Percentiles rank a stretch among this genome's conserved stretches.
Evolutionary conservation across 2,888 invertebrate species (phyloP).

Genomic region (Stictocephala bisonia): DNA sequence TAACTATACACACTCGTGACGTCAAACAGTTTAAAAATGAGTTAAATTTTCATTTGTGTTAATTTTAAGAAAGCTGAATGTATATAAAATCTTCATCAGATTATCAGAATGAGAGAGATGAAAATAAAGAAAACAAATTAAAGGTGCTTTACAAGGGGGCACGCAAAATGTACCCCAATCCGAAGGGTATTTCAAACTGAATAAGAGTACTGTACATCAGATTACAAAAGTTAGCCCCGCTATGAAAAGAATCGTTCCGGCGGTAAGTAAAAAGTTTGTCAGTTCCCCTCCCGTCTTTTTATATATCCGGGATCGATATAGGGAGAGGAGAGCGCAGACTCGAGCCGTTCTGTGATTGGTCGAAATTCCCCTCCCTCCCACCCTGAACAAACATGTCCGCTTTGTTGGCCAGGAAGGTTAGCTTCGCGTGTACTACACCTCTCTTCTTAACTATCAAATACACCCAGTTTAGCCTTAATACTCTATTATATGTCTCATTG

Average conservation of each 20-base stretch:
- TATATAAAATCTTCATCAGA: constrained; percentile 8
- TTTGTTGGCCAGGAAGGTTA: constrained; percentile 26
- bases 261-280: constrained; percentile 40
- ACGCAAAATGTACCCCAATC: constrained; percentile 36
- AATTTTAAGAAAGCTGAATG: background rate
- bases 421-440: constrained; percentile 33
- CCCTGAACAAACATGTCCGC: constrained; percentile 39
- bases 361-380: background rate
- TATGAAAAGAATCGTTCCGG: constrained; percentile 35
- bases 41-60: too few relatives aligned
- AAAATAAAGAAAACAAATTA: constrained; percentile 33
- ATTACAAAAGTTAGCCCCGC: constrained; percentile 35
- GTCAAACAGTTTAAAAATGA: too few relatives aligned
- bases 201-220: constrained; percentile 42
- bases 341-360: background rate
- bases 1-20: too few relatives aligned
- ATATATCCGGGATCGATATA: constrained; percentile 37
- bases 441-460: constrained; percentile 40
- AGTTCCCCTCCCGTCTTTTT: constrained; percentile 34
- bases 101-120: background rate
- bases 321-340: background rate
- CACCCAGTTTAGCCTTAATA: constrained; percentile 27
- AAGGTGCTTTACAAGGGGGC: constrained; percentile 31
- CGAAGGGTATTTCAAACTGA: constrained; percentile 22
- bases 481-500: constrained; percentile 30